Evolutionary conservation across 2,113 vertebrate genomes (phyloP).

Genomic region (Ibidorhyncha struthersii): DNA sequence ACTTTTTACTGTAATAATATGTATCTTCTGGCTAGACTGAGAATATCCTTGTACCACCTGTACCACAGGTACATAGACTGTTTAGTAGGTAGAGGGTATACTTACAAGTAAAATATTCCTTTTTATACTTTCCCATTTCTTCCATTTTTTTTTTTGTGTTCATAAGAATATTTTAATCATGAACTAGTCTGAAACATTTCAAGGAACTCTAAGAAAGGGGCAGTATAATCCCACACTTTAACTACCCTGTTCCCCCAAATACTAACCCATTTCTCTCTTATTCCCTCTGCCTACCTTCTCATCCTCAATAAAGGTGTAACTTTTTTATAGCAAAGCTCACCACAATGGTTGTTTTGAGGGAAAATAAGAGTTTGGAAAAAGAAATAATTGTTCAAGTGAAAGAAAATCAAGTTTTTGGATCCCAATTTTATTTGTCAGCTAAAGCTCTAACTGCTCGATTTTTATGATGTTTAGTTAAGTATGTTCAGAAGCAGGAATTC

Average conservation of each 20-base stretch:
- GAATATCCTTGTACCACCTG: not conserved
- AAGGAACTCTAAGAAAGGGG: not conserved
- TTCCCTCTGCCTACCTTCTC: not conserved
- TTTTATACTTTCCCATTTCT: not conserved
- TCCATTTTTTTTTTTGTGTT: not conserved
- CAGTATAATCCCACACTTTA: not conserved
- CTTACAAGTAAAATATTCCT: not conserved
- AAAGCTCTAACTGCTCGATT: not conserved
- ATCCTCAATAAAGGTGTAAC: not conserved
- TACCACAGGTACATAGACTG: not conserved
- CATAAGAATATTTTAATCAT: not conserved
- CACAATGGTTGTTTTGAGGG: not conserved
- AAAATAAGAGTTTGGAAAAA: not conserved
- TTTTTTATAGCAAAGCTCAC: not conserved
- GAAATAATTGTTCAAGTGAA: not conserved
- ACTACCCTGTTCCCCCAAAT: not conserved
- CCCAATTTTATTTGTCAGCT: not conserved
- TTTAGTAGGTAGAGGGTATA: not conserved
- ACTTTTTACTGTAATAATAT: not conserved
- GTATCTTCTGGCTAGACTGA: not conserved
- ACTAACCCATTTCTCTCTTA: not conserved
- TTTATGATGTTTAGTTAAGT: not conserved
- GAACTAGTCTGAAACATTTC: not conserved
- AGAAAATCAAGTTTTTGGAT: not conserved
- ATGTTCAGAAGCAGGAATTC: not conserved